Base-by-base conservation (phyloP, 2,797 vertebrate species). In the Tragelaphus oryx region DNA sequence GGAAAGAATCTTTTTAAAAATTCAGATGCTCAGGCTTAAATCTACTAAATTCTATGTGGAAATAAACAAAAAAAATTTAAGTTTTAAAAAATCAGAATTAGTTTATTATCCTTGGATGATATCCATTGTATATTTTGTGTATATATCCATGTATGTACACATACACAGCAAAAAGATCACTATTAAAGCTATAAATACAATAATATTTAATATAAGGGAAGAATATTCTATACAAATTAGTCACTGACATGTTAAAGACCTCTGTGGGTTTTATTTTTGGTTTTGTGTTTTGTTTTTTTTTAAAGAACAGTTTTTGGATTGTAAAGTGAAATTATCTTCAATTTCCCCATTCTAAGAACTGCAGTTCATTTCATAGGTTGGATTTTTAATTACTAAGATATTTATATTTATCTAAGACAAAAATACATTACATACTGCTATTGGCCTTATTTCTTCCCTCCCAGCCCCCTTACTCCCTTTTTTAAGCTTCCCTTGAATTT, bases 311-410 rank as follows among this genome's bases (percentile, higher is more conserved):
- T 88, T 55, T 68, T 57, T 65, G 33, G 17, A 91, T 80, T 96
- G 33, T n/a, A 96, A 30, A 50, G 7, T 85, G n/a, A 98, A 97
- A 95, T 12, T 55, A 54, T 81, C 85, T 75, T 96, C 92, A 93
- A 91, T 33, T 84, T 59, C 75, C 5, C 68, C 68, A 30, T 89
- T 96, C 87, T 82, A 95, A 96, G 13, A 97, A 93, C 16, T 83
- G 18, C 17, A 97, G 18, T 4, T 96, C 26, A 95, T 59, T 93
- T 57, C 48, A 94, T 82, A 30, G 44, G 14, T 26, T 65, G 22
- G 6, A 52, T 79, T 90, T 87, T 28, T 22, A 60, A 89, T 87
- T 46, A 57, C 24, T 78, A 11, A 37, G 41, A 71, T 82, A 89
- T 79, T 46, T 90, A 46, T 65, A 95, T 55, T 94, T 60, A 68